phyloP scores from a whole-genome alignment of 1,140 invertebrate genomes.

The Nasonia giraulti region DNA sequence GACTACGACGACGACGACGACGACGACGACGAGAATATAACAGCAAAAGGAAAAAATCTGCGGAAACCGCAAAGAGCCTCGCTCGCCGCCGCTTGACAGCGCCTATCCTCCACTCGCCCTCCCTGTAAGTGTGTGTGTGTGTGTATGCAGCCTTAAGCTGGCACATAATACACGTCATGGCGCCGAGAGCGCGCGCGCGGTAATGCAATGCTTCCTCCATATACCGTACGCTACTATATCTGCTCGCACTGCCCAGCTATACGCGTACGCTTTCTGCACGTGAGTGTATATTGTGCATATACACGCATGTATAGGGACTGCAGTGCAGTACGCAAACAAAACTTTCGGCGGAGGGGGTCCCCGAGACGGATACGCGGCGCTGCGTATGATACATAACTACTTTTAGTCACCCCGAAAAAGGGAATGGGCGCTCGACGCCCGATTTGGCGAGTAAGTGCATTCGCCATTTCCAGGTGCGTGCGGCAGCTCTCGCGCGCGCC shows the following conservation, averaged over 20 bases:
- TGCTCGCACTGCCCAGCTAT: neutral
- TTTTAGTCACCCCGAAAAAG: slow-evolving; percentile 23
- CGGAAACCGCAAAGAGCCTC: slow-evolving; percentile 45
- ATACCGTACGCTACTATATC: neutral
- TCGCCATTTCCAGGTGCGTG: slow-evolving; percentile 28
- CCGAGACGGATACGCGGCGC: too few species aligned
- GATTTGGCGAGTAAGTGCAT: neutral
- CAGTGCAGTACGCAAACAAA: too few species aligned
- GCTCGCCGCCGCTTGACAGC: slow-evolving; percentile 17
- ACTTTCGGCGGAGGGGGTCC: too few species aligned
- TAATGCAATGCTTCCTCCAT: slow-evolving; percentile 3
- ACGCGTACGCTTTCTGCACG: neutral
- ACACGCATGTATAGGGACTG: neutral
- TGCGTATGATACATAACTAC: neutral
- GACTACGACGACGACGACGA: neutral
- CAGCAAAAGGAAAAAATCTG: slow-evolving; percentile 24
- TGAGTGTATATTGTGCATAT: neutral
- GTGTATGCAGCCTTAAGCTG: slow-evolving; percentile 8
- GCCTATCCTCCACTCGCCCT: neutral
- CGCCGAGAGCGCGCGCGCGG: slow-evolving; percentile 11
- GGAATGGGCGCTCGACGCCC: neutral
- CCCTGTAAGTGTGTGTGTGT: neutral
- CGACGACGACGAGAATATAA: neutral
- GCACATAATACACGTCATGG: slow-evolving; percentile 33
- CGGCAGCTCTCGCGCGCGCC: neutral